Conservation (phyloP, 2,797 vertebrate genomes). For the Nasua narica region DNA sequence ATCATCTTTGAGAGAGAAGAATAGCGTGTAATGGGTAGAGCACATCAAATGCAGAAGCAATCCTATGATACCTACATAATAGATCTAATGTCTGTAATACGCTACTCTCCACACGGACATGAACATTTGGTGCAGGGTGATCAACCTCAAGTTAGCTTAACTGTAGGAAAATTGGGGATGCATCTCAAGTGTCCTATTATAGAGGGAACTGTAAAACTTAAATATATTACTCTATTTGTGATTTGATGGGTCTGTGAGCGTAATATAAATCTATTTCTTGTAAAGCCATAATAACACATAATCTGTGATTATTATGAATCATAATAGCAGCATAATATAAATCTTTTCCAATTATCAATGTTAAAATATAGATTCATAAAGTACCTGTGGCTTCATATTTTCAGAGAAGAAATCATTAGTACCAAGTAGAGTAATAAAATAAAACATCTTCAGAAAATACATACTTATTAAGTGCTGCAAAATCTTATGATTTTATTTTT, state of each 20-base stretch:
- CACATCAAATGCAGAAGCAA: not conserved
- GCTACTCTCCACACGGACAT: not conserved
- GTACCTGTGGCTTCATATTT: not conserved
- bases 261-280: not conserved
- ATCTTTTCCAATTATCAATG: not conserved
- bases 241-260: not conserved
- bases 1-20: not conserved
- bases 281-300: not conserved
- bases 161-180: not conserved
- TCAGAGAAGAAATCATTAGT: not conserved
- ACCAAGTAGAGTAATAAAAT: not conserved
- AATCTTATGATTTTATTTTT: slow-evolving; percentile 29
- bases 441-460: not conserved
- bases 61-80: not conserved
- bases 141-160: not conserved
- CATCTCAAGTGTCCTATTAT: not conserved
- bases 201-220: not conserved
- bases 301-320: not conserved
- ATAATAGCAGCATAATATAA: not conserved
- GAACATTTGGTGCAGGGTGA: not conserved
- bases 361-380: slow-evolving; percentile 15
- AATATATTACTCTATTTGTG: not conserved
- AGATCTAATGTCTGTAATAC: not conserved
- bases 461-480: not conserved
- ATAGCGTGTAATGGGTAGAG: not conserved